Evolutionary conservation across 2,888 invertebrate genomes (phyloP), one percentile per base, ranked within the genome.

Genomic region (Acrobasis repandana): DNA sequence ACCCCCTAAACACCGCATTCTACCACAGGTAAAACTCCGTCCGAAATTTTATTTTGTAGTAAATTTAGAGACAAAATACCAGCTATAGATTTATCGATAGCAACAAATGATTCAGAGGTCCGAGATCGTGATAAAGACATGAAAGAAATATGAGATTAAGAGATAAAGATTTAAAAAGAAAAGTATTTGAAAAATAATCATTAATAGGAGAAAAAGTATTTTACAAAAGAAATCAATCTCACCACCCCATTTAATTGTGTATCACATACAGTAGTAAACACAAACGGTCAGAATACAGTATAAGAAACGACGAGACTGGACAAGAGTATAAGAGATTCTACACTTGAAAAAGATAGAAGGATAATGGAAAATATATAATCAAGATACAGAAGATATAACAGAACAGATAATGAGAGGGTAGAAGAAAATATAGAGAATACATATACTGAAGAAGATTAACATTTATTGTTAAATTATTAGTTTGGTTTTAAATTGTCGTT

Each of bases 1-100:
- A 43, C 72, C 0, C 72, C 72, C 0, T 75, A 75, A n/a, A 73
- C 69, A 8, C 70, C 74, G 0, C 68, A 74, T 47, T 20, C 63
- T 1, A 46, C 56, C 0, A 73, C 72, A 9, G 73, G 71, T 11
- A 72, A 70, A 51, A 58, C 72, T 0, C 72, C 73, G 2, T 28
- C 70, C 0, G 75, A 72, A 47, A 38, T 73, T 0, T 70, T 74
- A 20, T 71, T 63, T n/a, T 14, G 16, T 11, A 56, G 73, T 9
- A 9, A 51, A 16, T 62, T 58, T 18, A 63, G 66, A 50, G 73
- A 74, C 38, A 72, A 74, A 63, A 63, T 72, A 20, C 70, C 72
- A 6, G 38, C 36, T n/a, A 3, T 69, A 11, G 28, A 54, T 14
- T 58, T 3, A 20, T 66, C n/a, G 18, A 50, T 9, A 10, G 56